Evolutionary conservation across 2,797 vertebrate species (phyloP), one percentile per base, ranked within the genome.

Genomic region (Glossophaga mutica): DNA sequence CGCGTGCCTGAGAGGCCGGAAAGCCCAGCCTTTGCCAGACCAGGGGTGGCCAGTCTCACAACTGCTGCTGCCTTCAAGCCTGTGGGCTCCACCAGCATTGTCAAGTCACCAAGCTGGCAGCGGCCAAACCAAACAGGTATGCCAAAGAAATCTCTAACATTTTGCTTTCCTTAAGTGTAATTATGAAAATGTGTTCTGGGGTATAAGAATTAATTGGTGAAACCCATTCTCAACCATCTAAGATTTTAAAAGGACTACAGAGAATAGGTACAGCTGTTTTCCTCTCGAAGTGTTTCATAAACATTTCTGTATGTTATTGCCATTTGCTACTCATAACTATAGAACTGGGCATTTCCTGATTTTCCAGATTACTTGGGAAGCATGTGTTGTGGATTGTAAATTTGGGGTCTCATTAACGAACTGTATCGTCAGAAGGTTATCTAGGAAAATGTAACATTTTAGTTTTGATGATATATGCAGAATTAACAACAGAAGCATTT

Each of bases 121-220:
- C 96, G 98, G 37, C 96, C 98, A 62, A 98, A 77, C 91, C 98
- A 97, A 97, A 74, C 99, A 99, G 99, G 99, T 99, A 99, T 88
- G 19, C 71, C 39, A 24, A 55, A 71, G 62, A 29, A 44, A 50
- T 29, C 18, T 16, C 87, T 92, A 81, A 68, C 24, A 57, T 86
- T 88, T 7, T 70, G 68, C 0, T 62, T 84, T 94, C 44, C 87
- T 29, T 52, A 48, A 70, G 16, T 32, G 1, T 48, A 34, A 29
- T 52, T 73, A 32, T 57, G 55, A 83, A 82, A 92, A 24, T 59
- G 18, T 37, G 10, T 84, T 83, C 29, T 81, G 32, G 9, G 29
- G 3, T 79, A 2, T 62, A 29, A 59, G 46, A 79, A 65, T 48
- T 91, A 65, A 42, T 71, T 87, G 57, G 59, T 68, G 57, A 77